Percentiles rank a stretch among this genome's conserved stretches.
Conservation (phyloP, 2,797 vertebrate species). For the Lepilemur septentrionalis region DNA sequence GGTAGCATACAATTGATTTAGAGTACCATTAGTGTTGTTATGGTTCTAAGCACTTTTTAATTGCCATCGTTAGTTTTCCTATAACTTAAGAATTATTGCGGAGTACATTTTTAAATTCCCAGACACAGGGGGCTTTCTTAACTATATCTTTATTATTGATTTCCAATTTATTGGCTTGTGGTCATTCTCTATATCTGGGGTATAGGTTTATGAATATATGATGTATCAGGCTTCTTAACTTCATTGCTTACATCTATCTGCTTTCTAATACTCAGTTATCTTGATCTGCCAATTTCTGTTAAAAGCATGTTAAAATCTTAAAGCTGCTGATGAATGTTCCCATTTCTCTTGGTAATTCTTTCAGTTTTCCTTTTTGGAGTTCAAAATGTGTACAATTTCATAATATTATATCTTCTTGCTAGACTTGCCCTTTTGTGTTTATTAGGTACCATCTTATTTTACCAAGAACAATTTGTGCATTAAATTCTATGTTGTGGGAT, state of each 20-base stretch:
- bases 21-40: background rate
- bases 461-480: background rate
- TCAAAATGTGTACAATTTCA: background rate
- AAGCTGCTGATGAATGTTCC: background rate
- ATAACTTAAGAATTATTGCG: background rate
- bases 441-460: background rate
- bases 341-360: background rate
- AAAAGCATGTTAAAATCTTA: background rate
- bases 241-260: background rate
- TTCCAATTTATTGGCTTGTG: background rate
- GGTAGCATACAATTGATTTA: conserved; percentile 32
- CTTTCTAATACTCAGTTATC: background rate
- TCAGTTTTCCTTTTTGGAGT: background rate
- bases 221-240: background rate
- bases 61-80: conserved; percentile 4
- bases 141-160: background rate
- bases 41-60: conserved; percentile 22
- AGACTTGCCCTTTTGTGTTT: background rate
- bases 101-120: background rate
- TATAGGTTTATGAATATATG: background rate
- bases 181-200: background rate
- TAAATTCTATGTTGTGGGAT: background rate
- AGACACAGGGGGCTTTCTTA: background rate
- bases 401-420: background rate
- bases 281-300: background rate